phyloP scores from a whole-genome alignment of 2,888 invertebrate genomes.

The Amiota communis region DNA sequence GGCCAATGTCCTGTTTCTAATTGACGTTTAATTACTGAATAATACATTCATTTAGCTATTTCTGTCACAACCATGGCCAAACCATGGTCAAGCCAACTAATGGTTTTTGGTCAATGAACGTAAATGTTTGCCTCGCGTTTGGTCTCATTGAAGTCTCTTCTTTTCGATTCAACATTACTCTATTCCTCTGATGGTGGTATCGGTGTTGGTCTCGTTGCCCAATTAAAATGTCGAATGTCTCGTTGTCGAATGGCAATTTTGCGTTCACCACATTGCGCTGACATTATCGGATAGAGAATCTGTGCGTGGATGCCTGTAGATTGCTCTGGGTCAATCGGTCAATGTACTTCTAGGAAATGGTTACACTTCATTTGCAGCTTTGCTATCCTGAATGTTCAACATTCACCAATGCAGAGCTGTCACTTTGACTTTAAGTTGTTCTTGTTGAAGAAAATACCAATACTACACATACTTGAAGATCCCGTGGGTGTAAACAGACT shows the following conservation, averaged over 20 bases:
- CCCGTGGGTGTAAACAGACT: no score
- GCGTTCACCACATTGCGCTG: neutral
- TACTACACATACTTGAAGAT: no score
- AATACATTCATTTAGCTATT: conserved; percentile 6
- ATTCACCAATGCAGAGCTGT: conserved; percentile 6
- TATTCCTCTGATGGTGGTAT: neutral
- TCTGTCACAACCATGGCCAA: neutral
- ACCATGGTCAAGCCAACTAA: neutral
- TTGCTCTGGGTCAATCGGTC: conserved; percentile 25
- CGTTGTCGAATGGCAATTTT: conserved; percentile 11
- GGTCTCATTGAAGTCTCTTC: neutral
- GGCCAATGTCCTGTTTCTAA: conserved; percentile 9
- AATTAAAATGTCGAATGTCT: conserved; percentile 18
- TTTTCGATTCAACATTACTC: no score
- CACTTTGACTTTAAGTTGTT: neutral
- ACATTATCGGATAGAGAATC: neutral
- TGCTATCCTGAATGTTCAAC: neutral
- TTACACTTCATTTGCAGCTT: neutral
- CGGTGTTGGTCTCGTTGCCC: conserved; percentile 1
- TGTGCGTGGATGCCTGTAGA: conserved; percentile 12
- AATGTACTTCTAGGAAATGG: conserved; percentile 8
- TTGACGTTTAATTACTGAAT: conserved; percentile 20
- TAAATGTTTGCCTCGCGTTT: neutral
- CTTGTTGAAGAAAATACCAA: neutral
- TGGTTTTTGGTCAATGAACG: conserved; percentile 1